Conservation (phyloP, 2,888 invertebrate species). For the Marronus borbonicus region DNA sequence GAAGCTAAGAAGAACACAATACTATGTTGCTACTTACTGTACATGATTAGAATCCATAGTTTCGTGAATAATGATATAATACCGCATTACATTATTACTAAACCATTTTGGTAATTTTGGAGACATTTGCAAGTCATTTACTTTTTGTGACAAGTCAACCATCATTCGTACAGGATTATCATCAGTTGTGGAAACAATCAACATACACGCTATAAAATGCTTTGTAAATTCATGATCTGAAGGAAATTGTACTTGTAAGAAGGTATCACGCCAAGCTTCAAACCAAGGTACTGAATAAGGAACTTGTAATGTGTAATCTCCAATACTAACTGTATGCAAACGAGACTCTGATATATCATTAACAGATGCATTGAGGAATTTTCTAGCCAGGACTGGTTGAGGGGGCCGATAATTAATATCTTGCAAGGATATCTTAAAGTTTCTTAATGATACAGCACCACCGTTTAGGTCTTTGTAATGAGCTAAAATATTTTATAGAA, state of each 20-base stretch:
- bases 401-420: conserved; percentile 88
- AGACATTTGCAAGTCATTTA: conserved; percentile 84
- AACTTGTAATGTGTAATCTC: conserved; percentile 76
- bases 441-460: conserved; percentile 79
- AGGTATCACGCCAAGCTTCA: conserved; percentile 94
- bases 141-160: conserved; percentile 83
- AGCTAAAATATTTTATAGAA: conserved; percentile 72
- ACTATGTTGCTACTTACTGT: conserved; percentile 74
- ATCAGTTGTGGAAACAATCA: conserved; percentile 82
- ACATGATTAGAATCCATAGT: conserved; percentile 80
- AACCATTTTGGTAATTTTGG: conserved; percentile 90
- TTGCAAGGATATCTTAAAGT: conserved; percentile 84
- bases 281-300: conserved; percentile 93
- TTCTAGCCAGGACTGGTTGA: conserved; percentile 86
- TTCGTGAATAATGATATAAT: conserved; percentile 93
- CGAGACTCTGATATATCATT: conserved; percentile 65
- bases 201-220: conserved; percentile 87
- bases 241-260: conserved; percentile 89
- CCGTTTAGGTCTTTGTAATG: conserved; percentile 90
- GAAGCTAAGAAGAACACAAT: background rate
- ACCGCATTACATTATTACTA: conserved; percentile 85
- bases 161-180: conserved; percentile 87
- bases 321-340: conserved; percentile 62
- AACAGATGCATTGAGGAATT: conserved; percentile 79
- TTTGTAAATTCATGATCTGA: conserved; percentile 97